A percentile compares a stretch with the other conserved stretches of the same genome.
Conservation (phyloP, 2,113 vertebrate genomes). For the Pavo muticus region DNA sequence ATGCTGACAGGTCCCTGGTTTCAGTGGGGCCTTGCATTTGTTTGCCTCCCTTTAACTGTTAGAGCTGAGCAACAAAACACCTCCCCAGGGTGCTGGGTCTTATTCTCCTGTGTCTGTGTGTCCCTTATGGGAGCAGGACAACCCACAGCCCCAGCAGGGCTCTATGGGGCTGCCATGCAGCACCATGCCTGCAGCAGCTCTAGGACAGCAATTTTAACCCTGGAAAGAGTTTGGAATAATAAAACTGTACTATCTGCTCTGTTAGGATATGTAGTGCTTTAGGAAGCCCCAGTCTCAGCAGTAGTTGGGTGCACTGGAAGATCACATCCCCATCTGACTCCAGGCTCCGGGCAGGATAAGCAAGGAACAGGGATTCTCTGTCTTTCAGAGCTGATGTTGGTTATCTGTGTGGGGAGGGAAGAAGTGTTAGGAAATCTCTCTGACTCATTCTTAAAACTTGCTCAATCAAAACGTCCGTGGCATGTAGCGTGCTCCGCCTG, state of each 20-base stretch:
- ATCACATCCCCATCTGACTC: background rate
- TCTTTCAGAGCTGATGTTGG: background rate
- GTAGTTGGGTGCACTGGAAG: background rate
- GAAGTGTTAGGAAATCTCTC: slow-evolving; percentile 60
- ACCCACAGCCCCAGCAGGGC: background rate
- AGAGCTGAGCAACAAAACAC: background rate
- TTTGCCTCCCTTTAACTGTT: background rate
- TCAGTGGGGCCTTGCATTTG: background rate
- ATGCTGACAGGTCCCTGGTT: background rate
- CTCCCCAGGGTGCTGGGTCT: background rate
- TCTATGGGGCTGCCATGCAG: background rate
- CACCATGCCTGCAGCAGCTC: background rate
- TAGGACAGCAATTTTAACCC: background rate
- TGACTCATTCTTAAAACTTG: slow-evolving; percentile 43
- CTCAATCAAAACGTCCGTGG: background rate
- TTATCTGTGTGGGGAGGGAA: background rate
- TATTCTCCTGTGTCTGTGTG: background rate
- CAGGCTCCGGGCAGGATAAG: background rate
- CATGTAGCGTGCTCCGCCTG: background rate
- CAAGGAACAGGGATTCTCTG: background rate
- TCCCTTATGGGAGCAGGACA: background rate
- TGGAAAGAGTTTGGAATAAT: rapidly evolving
- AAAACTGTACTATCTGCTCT: background rate
- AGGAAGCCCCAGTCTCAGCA: background rate
- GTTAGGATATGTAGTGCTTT: rapidly evolving